These are phyloP conservation scores for Pogoniulus pusillus DNA, from an alignment of 2,797 vertebrate genomes.

Conservation along the genomic window DNA sequence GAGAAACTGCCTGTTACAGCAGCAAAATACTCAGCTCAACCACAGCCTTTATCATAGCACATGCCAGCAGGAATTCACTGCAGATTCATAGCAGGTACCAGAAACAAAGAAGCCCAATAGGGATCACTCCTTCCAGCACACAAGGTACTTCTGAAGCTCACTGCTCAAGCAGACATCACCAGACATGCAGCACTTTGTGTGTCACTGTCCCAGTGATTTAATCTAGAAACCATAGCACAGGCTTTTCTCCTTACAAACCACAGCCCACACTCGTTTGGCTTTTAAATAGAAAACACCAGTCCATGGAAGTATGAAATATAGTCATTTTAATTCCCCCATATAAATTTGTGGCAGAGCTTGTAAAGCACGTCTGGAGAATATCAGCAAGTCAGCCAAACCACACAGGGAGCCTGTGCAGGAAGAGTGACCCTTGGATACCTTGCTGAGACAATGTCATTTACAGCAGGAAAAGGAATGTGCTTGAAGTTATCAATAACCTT, in stretches of 20 bases:
- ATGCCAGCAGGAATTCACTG: fast-evolving
- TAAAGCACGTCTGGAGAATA: conserved; percentile 40
- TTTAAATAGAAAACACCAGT: conserved; percentile 46
- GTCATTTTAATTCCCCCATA: conserved; percentile 25
- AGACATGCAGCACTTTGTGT: fast-evolving
- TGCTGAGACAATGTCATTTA: fast-evolving
- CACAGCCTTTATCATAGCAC: background rate
- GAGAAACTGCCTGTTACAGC: background rate
- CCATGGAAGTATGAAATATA: background rate
- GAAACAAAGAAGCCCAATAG: background rate
- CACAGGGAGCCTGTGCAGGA: background rate
- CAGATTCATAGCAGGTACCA: background rate
- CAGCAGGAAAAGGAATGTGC: background rate
- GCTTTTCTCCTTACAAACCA: background rate
- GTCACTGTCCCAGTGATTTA: background rate
- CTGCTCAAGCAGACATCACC: fast-evolving
- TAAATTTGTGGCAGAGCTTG: background rate
- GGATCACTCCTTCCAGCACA: background rate
- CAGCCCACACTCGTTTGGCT: background rate
- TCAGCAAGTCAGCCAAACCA: background rate
- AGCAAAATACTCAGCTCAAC: background rate
- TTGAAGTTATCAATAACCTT: background rate
- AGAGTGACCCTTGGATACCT: background rate
- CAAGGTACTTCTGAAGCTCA: fast-evolving
- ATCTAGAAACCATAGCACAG: background rate